Evolutionary conservation across 2,797 vertebrate genomes (phyloP).

Genomic region (Melanogrammus aeglefinus): DNA sequence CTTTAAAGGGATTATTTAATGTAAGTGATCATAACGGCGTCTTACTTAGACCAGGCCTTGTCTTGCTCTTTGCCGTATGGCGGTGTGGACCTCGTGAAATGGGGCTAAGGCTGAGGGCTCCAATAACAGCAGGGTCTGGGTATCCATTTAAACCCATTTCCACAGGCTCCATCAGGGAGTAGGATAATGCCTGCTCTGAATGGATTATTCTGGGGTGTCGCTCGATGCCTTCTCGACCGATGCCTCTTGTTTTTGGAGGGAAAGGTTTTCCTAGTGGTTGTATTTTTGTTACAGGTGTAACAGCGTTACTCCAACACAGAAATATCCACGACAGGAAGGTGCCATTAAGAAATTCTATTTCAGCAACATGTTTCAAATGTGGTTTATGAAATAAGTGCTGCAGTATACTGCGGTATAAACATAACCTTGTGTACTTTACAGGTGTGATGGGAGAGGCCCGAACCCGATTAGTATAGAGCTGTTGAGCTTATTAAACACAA

Average conservation of each 20-base stretch:
- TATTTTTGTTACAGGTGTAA: conserved; percentile 1
- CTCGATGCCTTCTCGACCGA: neutral
- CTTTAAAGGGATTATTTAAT: neutral
- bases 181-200: neutral
- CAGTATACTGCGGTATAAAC: neutral
- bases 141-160: neutral
- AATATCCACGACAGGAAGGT: neutral
- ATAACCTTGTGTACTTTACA: neutral
- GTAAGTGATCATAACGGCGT: neutral
- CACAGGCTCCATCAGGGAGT: neutral
- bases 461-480: neutral
- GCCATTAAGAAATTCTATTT: neutral
- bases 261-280: neutral
- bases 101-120: neutral
- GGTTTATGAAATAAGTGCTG: neutral
- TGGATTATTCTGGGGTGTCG: neutral
- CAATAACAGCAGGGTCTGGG: neutral
- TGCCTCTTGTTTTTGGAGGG: neutral
- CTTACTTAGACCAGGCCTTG: neutral
- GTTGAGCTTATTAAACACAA: neutral
- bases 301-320: neutral
- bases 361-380: neutral
- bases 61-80: neutral
- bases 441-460: neutral
- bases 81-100: neutral